Evolutionary conservation across 1,140 invertebrate genomes (phyloP).

Genomic region (Drosophila prosaltans): DNA sequence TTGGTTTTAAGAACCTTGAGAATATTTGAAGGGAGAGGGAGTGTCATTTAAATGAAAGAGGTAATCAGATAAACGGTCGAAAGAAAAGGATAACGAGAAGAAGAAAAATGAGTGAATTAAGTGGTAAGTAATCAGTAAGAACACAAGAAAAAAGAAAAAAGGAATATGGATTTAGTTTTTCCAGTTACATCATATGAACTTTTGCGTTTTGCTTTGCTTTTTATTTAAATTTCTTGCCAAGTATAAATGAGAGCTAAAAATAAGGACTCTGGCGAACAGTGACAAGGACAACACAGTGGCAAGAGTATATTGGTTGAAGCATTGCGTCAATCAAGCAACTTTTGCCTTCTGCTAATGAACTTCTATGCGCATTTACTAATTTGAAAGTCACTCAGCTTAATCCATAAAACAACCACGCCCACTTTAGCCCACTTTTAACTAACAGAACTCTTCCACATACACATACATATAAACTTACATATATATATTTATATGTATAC

Average conservation of each 20-base stretch:
- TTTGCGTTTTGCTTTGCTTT: not conserved
- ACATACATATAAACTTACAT: conserved; percentile 3
- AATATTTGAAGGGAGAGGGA: not conserved
- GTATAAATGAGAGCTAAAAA: conserved; percentile 33
- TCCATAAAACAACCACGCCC: conserved; percentile 61
- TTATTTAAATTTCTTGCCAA: conserved; percentile 8
- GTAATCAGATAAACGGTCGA: conserved; percentile 30
- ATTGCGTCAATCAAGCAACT: conserved; percentile 73
- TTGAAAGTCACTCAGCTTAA: conserved; percentile 79
- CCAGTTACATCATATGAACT: not conserved
- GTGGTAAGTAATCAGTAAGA: not conserved
- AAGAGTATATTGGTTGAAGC: conserved; percentile 40
- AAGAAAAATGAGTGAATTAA: conserved; percentile 7
- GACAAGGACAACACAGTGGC: conserved; percentile 7
- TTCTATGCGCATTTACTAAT: conserved; percentile 70
- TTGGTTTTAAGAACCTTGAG: conserved; percentile 41
- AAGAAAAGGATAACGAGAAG: conserved; percentile 32
- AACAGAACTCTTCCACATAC: not conserved
- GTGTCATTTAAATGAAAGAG: conserved; percentile 40
- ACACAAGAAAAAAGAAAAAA: not conserved
- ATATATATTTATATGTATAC: not conserved
- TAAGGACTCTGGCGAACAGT: conserved; percentile 33
- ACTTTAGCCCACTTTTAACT: not conserved
- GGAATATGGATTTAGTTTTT: not conserved
- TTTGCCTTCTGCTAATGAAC: conserved; percentile 73